Percentiles rank a stretch among this genome's conserved stretches.
phyloP scores from a whole-genome alignment of 2,113 vertebrate species.

The Mormyrus iriodes region DNA sequence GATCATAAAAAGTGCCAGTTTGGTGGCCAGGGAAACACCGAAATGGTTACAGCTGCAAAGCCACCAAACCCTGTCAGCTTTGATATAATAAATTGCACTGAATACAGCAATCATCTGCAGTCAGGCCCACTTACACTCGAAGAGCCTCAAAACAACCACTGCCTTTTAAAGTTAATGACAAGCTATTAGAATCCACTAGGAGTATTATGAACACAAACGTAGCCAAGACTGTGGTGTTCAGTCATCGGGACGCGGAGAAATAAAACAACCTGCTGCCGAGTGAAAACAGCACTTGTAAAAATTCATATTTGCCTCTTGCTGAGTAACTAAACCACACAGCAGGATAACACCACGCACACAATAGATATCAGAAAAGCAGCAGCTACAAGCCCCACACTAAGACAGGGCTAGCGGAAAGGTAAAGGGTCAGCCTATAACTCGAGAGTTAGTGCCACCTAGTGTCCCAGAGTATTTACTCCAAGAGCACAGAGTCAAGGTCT shows the following conservation, averaged over 20 bases:
- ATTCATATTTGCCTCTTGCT: background rate
- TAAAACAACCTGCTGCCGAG: background rate
- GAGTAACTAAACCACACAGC: background rate
- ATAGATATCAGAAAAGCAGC: background rate
- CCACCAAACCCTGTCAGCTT: background rate
- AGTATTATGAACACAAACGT: background rate
- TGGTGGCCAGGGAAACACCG: background rate
- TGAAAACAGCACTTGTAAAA: background rate
- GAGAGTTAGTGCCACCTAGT: constrained; percentile 45
- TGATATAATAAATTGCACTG: background rate
- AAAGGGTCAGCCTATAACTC: background rate
- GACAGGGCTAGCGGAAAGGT: background rate
- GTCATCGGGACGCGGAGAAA: background rate
- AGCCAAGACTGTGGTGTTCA: background rate
- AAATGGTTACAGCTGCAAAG: background rate
- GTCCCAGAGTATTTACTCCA: background rate
- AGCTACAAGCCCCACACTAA: background rate
- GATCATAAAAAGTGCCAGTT: background rate
- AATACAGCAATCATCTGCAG: background rate
- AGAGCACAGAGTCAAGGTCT: background rate
- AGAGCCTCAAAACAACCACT: background rate
- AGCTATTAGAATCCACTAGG: background rate
- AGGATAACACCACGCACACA: background rate
- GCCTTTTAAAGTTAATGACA: background rate
- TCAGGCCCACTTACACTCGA: background rate